phyloP scores from a whole-genome alignment of 2,888 invertebrate genomes.

The Apotomis capreana region DNA sequence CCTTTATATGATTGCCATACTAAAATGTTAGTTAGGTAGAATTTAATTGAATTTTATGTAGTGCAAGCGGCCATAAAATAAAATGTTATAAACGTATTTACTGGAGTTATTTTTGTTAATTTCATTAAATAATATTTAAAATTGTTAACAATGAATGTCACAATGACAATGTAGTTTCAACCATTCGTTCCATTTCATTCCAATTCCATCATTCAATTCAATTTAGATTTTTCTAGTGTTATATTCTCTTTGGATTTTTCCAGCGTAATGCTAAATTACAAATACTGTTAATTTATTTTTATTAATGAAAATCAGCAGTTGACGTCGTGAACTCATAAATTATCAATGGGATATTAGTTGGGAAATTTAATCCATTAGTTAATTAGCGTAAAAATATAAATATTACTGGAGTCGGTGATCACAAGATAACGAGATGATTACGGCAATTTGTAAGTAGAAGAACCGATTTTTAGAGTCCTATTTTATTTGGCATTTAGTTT shows the following conservation, averaged over 20 bases:
- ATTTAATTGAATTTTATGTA: no score
- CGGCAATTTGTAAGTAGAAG: slow-evolving; percentile 53
- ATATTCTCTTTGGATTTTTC: background rate
- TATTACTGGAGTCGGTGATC: background rate
- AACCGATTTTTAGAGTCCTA: background rate
- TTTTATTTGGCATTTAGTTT: background rate
- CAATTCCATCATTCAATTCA: background rate
- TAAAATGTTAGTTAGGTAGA: no score
- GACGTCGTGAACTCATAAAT: background rate
- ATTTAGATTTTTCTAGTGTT: background rate
- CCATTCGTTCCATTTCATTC: slow-evolving; percentile 13
- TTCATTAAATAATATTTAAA: background rate
- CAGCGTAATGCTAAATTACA: background rate
- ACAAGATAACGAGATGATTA: slow-evolving; percentile 47
- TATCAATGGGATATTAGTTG: background rate
- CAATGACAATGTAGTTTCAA: slow-evolving; percentile 9
- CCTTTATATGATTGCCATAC: slow-evolving; percentile 3
- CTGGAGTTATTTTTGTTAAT: background rate
- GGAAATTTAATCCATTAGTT: background rate
- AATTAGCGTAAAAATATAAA: background rate
- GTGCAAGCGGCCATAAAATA: background rate
- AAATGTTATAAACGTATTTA: background rate
- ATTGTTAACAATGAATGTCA: slow-evolving; percentile 9
- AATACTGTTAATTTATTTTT: slow-evolving; percentile 9
- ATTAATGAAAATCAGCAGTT: slow-evolving; percentile 18